Base-by-base conservation (phyloP, 2,888 invertebrate species). In the Punctoribates punctum region DNA sequence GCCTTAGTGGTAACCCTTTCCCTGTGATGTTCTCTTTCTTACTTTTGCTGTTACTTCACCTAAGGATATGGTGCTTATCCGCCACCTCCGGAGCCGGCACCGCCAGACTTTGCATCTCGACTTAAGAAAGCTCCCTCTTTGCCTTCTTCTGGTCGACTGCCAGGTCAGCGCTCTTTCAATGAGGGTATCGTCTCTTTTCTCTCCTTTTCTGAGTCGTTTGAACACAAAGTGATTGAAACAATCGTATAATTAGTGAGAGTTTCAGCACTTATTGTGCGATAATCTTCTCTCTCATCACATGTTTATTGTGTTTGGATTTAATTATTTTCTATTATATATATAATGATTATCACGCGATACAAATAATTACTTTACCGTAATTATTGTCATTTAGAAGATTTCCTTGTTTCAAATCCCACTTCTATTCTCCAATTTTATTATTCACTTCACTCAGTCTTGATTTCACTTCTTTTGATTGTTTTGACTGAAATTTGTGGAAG, bases 41-140 rank as follows among this genome's bases (percentile, higher is more conserved):
- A 13, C 13, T 9, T 4, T 73, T 25, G 67, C 29, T 77, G 70
- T 65, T 76, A 57, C 78, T 77, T 25, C 74, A 51, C 74, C 65
- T 60, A 70, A 80, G 80, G 79, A 75, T 80, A 80, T 76, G 80
- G 80, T 85, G 91, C 91, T 78, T 92, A 91, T 84, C 91, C 92
- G 79, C 91, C 90, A 78, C 92, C 92, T 73, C 92, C 92, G 54
- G 92, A 92, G 84, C 92, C 92, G 70, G 91, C 92, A 77, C 92
- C 92, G 73, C 91, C 91, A 77, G 91, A 91, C 84, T 90, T 79
- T 65, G 79, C 79, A 65, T 62, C 80, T 34, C 78, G 78, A 62
- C 76, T 79, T 77, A 78, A 78, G 78, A 80, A 79, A 77, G 78
- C 77, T 60, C 77, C 79, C 29, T 75, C 77, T 75, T 75, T 80